Conservation (phyloP, 2,797 vertebrate species). For the Peromyscus eremicus region DNA sequence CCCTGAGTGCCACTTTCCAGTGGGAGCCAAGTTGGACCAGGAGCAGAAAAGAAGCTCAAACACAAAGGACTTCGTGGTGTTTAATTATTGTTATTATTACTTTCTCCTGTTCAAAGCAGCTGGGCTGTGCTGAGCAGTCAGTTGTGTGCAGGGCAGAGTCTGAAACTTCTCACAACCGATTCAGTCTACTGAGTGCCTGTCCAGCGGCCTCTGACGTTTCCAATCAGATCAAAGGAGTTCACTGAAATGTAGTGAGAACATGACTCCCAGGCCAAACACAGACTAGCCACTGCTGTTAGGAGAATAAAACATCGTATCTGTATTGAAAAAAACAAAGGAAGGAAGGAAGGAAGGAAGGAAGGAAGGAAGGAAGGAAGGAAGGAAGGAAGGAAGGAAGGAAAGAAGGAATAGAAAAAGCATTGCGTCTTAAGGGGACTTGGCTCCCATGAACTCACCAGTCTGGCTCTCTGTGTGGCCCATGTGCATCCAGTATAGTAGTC, state of each 20-base stretch:
- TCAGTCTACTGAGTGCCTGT: background rate
- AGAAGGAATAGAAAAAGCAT: background rate
- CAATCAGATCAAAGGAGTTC: conserved; percentile 1
- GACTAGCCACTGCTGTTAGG: background rate
- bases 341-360: too few species aligned
- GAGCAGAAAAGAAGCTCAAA: conserved; percentile 50
- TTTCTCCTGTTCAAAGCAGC: conserved; percentile 47
- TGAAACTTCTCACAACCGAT: conserved; percentile 40
- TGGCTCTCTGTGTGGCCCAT: background rate
- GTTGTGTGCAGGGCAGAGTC: conserved; percentile 39
- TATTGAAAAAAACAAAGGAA: background rate
- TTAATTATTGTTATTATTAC: conserved; percentile 52
- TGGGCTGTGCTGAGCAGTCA: conserved; percentile 25
- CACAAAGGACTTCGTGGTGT: conserved; percentile 19
- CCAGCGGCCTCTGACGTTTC: background rate
- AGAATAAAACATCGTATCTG: background rate
- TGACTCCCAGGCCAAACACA: background rate
- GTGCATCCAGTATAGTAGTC: background rate
- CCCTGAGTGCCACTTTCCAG: conserved; percentile 58
- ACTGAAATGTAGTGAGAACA: background rate
- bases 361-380: too few species aligned
- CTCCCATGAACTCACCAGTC: background rate
- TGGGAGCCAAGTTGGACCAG: background rate
- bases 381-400: background rate
- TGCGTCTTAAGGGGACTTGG: background rate